Conservation (phyloP, 2,888 invertebrate species). For the Charanyca ferruginea region DNA sequence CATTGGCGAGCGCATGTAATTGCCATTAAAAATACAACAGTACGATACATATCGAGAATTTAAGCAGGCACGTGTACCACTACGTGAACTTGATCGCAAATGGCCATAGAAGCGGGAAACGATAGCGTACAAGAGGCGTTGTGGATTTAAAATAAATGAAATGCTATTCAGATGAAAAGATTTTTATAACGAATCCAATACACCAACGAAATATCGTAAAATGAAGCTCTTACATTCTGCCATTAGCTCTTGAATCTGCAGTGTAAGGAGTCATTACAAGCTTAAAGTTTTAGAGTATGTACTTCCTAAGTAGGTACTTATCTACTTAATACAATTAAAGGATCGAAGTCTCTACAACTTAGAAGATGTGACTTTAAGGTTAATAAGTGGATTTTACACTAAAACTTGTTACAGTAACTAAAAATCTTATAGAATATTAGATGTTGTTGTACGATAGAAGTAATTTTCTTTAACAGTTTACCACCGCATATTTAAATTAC, state of each 20-base stretch:
- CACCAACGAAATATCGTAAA: constrained; percentile 2
- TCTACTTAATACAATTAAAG: not conserved
- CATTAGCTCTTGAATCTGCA: constrained; percentile 9
- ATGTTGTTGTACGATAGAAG: constrained; percentile 6
- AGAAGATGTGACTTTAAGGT: not conserved
- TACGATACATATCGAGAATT: constrained; percentile 59
- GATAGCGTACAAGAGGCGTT: constrained; percentile 22
- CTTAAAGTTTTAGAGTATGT: not conserved
- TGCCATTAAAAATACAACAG: constrained; percentile 72
- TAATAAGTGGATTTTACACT: not conserved
- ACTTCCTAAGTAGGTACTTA: not conserved
- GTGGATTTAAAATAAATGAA: constrained; percentile 49
- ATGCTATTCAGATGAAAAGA: constrained; percentile 18
- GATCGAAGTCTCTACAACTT: not conserved
- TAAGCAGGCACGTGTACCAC: constrained; percentile 46
- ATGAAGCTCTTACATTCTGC: constrained; percentile 5
- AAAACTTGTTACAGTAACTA: constrained; percentile 10
- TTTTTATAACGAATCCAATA: constrained; percentile 24
- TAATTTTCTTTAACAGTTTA: constrained; percentile 30
- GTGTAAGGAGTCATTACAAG: not conserved
- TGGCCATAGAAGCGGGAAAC: constrained; percentile 36
- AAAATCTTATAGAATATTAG: constrained; percentile 1
- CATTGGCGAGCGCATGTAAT: constrained; percentile 66
- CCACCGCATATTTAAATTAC: constrained; percentile 33
- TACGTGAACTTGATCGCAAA: constrained; percentile 47